Evolutionary conservation across 2,888 invertebrate species (phyloP), one percentile per base, ranked within the genome.

Genomic region (Lasioglossum vierecki): DNA sequence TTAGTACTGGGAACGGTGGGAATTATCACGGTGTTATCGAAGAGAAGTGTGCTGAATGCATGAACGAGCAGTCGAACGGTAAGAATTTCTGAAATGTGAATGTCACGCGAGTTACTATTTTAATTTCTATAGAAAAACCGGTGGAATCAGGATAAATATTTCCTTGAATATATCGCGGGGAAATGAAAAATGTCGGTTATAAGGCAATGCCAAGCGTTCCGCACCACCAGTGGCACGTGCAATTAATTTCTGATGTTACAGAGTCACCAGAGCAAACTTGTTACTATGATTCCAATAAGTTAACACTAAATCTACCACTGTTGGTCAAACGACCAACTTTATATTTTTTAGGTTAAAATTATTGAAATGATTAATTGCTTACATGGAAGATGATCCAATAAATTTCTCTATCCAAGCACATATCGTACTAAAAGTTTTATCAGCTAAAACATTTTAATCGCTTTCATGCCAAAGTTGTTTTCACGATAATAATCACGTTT

Each of bases 181-280:
- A 80, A 72, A 41, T 49, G 73, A 49, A 80, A 15, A 53, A 49
- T 76, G 49, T 18, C 26, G 46, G 39, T 72, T 63, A 46, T n/a
- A n/a, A 46, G 49, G 22, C 15, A n/a, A n/a, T n/a, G 57, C 30
- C 70, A 75, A 79, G 26, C 53, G 41, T 74, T 57, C 22, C 63
- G 6, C n/a, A 26, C 6, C 79, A 79, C 44, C 68, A 60, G 78
- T 57, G 53, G 9, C 78, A 44, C n/a, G 15, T 8, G 35, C 57
- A 73, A 78, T 82, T 79, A 82, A 68, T 18, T n/a, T 26, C 68
- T 35, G n/a, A 71, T 60, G 46, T 39, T 71, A 30, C 44, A 30
- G 46, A 63, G 60, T 15, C 70, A 11, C 30, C 60, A 22, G 13
- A 26, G 39, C 63, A 72, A 22, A 11, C 74, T 82, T 70, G 35